Percentiles rank a stretch among this genome's conserved stretches.
These are phyloP conservation scores for Onychomys torridus DNA, from an alignment of 2,797 vertebrate genomes.

Conservation along the genomic window DNA sequence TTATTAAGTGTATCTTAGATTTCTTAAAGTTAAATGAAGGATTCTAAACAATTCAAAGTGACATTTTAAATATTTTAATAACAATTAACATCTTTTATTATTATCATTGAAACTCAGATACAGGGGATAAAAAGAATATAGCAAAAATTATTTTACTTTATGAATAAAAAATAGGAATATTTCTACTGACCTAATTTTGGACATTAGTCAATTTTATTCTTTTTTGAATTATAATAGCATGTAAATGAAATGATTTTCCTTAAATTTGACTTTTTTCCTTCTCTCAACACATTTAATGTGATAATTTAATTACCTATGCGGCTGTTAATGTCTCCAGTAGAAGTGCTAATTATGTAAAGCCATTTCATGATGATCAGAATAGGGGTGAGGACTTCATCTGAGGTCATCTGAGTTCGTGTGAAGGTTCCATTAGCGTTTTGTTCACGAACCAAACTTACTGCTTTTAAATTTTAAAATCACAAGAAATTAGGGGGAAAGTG, in stretches of 20 bases:
- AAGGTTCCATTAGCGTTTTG: conserved; percentile 55
- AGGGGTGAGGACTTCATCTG: not conserved
- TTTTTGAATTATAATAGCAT: conserved; percentile 68
- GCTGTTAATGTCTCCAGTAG: conserved; percentile 33
- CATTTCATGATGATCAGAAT: conserved; percentile 25
- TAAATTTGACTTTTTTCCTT: conserved; percentile 37
- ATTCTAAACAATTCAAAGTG: conserved; percentile 33
- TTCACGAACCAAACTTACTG: conserved; percentile 59
- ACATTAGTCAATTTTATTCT: conserved; percentile 67
- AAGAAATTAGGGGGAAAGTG: conserved; percentile 39
- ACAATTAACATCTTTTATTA: conserved; percentile 46
- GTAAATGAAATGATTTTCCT: conserved; percentile 66
- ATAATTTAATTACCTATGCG: conserved; percentile 44
- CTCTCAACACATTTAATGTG: conserved; percentile 49
- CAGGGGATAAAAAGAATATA: conserved; percentile 8
- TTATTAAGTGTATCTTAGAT: conserved; percentile 14
- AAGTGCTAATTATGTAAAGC: conserved; percentile 41
- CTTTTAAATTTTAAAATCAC: conserved; percentile 51
- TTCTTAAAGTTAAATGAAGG: not conserved
- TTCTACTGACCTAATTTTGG: conserved; percentile 41
- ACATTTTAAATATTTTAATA: conserved; percentile 55
- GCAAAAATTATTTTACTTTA: conserved; percentile 46
- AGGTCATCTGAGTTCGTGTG: conserved; percentile 18
- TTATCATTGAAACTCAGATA: conserved; percentile 49
- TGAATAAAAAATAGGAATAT: conserved; percentile 48